Conservation (phyloP, 2,888 invertebrate genomes). For the Drosophila yooni region DNA sequence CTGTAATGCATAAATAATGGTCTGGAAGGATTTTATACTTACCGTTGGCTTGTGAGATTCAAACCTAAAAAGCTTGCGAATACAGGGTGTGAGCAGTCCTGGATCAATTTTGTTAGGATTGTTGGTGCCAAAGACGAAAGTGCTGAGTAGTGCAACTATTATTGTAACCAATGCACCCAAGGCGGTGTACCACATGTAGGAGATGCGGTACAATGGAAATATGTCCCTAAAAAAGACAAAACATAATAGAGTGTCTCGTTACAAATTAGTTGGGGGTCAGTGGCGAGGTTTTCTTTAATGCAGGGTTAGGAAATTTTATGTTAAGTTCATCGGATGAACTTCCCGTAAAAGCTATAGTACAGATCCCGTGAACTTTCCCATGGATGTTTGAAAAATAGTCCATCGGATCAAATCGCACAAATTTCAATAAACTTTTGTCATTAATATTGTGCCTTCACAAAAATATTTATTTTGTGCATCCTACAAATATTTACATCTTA, state of each 20-base stretch:
- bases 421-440: not conserved
- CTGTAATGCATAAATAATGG: not conserved
- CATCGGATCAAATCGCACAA: not conserved
- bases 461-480: no score
- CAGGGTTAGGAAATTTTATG: not conserved
- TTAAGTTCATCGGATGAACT: not conserved
- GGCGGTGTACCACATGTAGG: conserved; percentile 92
- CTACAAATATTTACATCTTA: no score
- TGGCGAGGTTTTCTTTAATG: not conserved
- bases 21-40: not conserved
- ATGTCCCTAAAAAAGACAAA: conserved; percentile 72
- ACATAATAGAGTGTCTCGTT: not conserved
- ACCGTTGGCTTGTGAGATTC: conserved; percentile 37
- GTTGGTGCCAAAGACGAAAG: conserved; percentile 84
- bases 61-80: conserved; percentile 70
- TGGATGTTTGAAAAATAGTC: not conserved
- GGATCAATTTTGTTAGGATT: conserved; percentile 87
- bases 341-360: not conserved
- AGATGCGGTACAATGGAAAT: conserved; percentile 88
- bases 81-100: conserved; percentile 88
- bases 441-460: not conserved
- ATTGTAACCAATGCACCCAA: conserved; percentile 87
- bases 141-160: conserved; percentile 83
- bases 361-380: not conserved
- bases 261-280: not conserved